Base-by-base conservation (phyloP, 2,797 vertebrate genomes). In the Lagorchestes hirsutus region DNA sequence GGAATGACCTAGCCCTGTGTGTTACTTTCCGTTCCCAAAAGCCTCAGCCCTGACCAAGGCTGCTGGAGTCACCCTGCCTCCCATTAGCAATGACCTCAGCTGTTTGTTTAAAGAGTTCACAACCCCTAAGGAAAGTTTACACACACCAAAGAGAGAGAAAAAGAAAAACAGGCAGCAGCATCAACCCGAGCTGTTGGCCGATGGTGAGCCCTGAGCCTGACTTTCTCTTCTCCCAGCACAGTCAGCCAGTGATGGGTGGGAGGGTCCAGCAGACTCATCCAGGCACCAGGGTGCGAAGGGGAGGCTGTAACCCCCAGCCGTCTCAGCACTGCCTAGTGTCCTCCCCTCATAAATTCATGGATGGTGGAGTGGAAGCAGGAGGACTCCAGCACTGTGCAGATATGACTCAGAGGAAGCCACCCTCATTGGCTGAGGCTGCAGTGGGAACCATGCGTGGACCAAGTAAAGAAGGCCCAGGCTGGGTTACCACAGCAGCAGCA, bases 41-140 rank as follows among this genome's bases (percentile, higher is more conserved):
- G 93, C 94, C 94, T 22, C 90, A 90, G 93, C 97, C 97, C 95
- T 97, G 95, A 90, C 96, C 90, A 92, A 92, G 97, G 92, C 96
- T 97, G 59, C 93, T 95, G 90, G 40, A 92, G 97, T 95, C 92
- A 93, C 97, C 97, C 97, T 93, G 87, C 90, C 95, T 98, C 98
- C 96, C 96, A 95, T 97, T 97, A 97, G 95, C 98, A 97, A 95
- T 99, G 98, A 98, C 97, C 97, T 98, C 98, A 98, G 95, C 96
- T 98, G 97, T 98, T 98, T 98, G 98, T 98, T 98, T 98, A 98
- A 98, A 96, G 96, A 98, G 98, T 98, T 99, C 98, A 97, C 95
- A 98, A 98, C 98, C 98, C 98, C 28, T 46, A 96, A 94, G 62
- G 93, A 98, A 98, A 96, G 50, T 93, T 98, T 97, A 96, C 90